Conservation (phyloP, 2,888 invertebrate genomes). For the Microctonus hyperodae region DNA sequence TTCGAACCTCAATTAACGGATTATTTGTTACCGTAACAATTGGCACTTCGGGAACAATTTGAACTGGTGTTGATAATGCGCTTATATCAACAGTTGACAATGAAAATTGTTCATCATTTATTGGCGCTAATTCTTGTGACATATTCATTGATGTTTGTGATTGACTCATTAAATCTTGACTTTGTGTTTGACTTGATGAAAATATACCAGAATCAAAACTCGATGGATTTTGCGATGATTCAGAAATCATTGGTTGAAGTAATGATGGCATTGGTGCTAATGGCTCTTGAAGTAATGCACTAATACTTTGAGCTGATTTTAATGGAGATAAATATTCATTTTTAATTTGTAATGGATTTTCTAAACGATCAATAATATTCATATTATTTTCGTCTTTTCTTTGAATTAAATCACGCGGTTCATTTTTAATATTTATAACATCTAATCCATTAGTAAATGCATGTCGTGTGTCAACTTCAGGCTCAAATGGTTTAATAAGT, state of each 20-base stretch:
- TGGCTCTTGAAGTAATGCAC: slow-evolving; percentile 57
- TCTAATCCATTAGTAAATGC: slow-evolving; percentile 55
- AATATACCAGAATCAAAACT: slow-evolving; percentile 14
- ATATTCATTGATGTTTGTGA: slow-evolving; percentile 14
- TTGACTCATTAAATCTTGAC: slow-evolving; percentile 32
- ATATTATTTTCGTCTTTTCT: not conserved
- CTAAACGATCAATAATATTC: slow-evolving; percentile 5
- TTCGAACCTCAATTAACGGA: slow-evolving; percentile 22
- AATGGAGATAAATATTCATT: slow-evolving; percentile 52
- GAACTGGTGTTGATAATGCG: slow-evolving; percentile 44
- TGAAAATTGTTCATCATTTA: slow-evolving; percentile 33
- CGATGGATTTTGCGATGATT: not conserved
- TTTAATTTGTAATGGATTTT: slow-evolving; percentile 33
- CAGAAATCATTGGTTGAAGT: slow-evolving; percentile 38
- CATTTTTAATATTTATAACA: slow-evolving; percentile 23
- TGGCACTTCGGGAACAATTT: slow-evolving; percentile 41
- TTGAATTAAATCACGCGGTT: not conserved
- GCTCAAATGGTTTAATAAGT: slow-evolving; percentile 51
- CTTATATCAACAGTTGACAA: slow-evolving; percentile 55
- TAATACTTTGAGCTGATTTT: slow-evolving; percentile 57
- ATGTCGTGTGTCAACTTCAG: slow-evolving; percentile 49
- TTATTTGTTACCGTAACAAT: slow-evolving; percentile 29
- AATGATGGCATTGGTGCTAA: slow-evolving; percentile 55
- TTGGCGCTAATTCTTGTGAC: slow-evolving; percentile 23
- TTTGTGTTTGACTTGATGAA: not conserved